Evolutionary conservation across 2,888 invertebrate genomes (phyloP).

Genomic region (Eristalis tenax): DNA sequence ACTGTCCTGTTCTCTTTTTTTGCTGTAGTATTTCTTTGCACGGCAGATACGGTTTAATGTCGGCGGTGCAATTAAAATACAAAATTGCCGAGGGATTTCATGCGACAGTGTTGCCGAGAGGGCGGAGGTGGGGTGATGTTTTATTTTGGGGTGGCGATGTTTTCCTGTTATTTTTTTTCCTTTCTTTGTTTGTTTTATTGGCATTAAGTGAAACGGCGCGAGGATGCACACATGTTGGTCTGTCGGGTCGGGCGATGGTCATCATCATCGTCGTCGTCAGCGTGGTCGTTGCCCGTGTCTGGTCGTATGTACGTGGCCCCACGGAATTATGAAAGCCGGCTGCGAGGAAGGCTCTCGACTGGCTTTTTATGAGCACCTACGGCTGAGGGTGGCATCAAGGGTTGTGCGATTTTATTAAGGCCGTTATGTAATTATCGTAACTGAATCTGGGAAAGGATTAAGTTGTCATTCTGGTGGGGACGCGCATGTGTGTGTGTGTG

Average conservation of each 20-base stretch:
- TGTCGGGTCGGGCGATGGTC: neutral
- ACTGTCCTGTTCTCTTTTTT: conserved; percentile 11
- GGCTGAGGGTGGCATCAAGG: neutral
- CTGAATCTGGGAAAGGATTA: conserved; percentile 61
- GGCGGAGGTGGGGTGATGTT: neutral
- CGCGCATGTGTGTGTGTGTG: too few species aligned
- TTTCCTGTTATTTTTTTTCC: neutral
- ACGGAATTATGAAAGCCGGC: conserved; percentile 19
- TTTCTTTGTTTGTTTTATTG: neutral
- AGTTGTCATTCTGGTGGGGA: conserved; percentile 45
- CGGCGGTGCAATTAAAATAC: conserved; percentile 63
- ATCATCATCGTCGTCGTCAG: conserved; percentile 1
- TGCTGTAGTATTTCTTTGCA: neutral
- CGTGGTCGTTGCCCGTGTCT: neutral
- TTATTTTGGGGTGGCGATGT: conserved; percentile 22
- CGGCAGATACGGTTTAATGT: conserved; percentile 54
- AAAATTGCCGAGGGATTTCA: conserved; percentile 58
- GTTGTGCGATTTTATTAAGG: conserved; percentile 55
- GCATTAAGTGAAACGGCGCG: conserved; percentile 38
- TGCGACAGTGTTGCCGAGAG: neutral
- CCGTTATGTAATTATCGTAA: conserved; percentile 62
- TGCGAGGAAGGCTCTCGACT: neutral
- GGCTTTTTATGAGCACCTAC: conserved; percentile 26
- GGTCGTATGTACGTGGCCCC: neutral
- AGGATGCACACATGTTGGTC: neutral